Evolutionary conservation across 2,888 invertebrate genomes (phyloP).

Genomic region (Urechis unicinctus): DNA sequence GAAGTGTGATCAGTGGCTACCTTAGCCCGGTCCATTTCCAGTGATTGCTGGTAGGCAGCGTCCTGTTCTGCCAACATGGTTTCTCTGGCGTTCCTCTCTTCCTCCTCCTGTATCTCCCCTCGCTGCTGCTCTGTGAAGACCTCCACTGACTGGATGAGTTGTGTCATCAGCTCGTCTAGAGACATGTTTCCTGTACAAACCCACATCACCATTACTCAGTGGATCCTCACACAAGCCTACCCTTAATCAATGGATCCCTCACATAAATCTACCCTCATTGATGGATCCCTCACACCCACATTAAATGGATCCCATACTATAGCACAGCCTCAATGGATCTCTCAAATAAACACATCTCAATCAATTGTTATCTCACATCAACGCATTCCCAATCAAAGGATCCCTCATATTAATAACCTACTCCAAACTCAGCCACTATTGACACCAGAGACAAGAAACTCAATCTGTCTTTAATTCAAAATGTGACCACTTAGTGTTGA

Average conservation of each 20-base stretch:
- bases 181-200: slow-evolving; percentile 69
- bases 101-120: slow-evolving; percentile 73
- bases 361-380: too few species aligned
- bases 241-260: too few species aligned
- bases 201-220: background rate
- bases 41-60: slow-evolving; percentile 82
- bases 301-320: too few species aligned
- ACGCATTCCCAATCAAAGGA: too few species aligned
- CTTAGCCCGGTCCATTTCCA: slow-evolving; percentile 67
- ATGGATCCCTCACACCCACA: too few species aligned
- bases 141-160: slow-evolving; percentile 80
- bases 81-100: slow-evolving; percentile 82
- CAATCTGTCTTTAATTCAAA: too few species aligned
- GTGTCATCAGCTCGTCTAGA: slow-evolving; percentile 79
- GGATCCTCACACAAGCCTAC: background rate
- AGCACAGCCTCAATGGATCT: too few species aligned
- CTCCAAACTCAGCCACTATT: too few species aligned
- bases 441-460: too few species aligned
- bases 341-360: too few species aligned
- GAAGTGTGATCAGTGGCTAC: slow-evolving; percentile 24
- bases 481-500: too few species aligned
- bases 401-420: background rate
- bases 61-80: slow-evolving; percentile 88
- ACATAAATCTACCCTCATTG: too few species aligned
- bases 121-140: slow-evolving; percentile 72